These are phyloP conservation scores for Penelope pileata DNA, from an alignment of 2,113 vertebrate species.

Conservation along the genomic window DNA sequence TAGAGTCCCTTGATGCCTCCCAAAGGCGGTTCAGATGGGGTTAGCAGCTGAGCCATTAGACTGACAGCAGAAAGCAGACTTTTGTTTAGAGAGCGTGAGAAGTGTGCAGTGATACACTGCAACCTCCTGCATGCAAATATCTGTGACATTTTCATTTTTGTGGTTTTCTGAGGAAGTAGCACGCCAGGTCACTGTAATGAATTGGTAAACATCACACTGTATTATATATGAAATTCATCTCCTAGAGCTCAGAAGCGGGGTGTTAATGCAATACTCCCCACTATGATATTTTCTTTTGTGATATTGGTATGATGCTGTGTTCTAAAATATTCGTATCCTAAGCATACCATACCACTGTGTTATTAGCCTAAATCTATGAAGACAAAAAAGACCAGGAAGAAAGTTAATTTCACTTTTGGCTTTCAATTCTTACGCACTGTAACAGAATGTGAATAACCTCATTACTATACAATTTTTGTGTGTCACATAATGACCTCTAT, in stretches of 20 bases:
- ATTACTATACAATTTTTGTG: slow-evolving; percentile 69
- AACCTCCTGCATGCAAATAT: slow-evolving; percentile 68
- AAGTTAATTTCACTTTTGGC: slow-evolving; percentile 71
- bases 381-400: slow-evolving; percentile 44
- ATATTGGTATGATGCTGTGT: not conserved
- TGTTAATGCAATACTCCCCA: slow-evolving; percentile 32
- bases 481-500: slow-evolving; percentile 75
- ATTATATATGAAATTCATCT: slow-evolving; percentile 53
- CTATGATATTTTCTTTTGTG: slow-evolving; percentile 56
- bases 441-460: slow-evolving; percentile 76
- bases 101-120: slow-evolving; percentile 39
- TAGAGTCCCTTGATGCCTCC: not conserved
- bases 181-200: slow-evolving; percentile 58
- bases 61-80: slow-evolving; percentile 15
- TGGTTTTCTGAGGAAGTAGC: slow-evolving; percentile 41
- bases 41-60: not conserved
- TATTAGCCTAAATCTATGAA: slow-evolving; percentile 48
- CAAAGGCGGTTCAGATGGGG: not conserved
- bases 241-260: not conserved
- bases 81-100: slow-evolving; percentile 55
- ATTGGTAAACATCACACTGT: slow-evolving; percentile 63
- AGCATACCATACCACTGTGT: slow-evolving; percentile 3
- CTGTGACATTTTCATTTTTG: slow-evolving; percentile 64
- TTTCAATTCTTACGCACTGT: slow-evolving; percentile 67
- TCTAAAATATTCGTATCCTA: slow-evolving; percentile 9